Conservation (phyloP, 2,888 invertebrate genomes). For the Drosophila melanosoma region DNA sequence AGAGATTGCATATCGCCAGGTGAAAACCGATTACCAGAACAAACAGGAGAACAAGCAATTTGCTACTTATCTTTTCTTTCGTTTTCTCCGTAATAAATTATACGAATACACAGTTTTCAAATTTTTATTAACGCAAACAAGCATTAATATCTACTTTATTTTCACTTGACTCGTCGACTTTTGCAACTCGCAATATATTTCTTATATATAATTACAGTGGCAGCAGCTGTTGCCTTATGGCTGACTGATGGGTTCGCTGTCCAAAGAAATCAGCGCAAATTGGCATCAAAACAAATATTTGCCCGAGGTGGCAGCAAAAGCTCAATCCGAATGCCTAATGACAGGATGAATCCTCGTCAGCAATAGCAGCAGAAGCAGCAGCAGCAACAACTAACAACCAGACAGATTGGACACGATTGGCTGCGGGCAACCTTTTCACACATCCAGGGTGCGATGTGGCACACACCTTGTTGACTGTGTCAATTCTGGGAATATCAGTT, state of each 20-base stretch:
- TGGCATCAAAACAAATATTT: slow-evolving; percentile 81
- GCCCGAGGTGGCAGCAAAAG: slow-evolving; percentile 70
- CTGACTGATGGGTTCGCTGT: slow-evolving; percentile 61
- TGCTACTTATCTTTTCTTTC: slow-evolving; percentile 2
- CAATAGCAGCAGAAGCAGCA: slow-evolving; percentile 24
- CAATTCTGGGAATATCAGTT: slow-evolving; percentile 72
- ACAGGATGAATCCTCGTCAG: slow-evolving; percentile 66
- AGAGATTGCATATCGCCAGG: slow-evolving; percentile 3
- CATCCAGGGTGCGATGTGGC: slow-evolving; percentile 67
- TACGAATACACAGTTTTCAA: slow-evolving; percentile 26
- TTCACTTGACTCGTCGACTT: slow-evolving; percentile 52
- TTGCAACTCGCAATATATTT: neutral
- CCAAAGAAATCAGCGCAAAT: slow-evolving; percentile 78
- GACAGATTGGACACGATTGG: slow-evolving; percentile 30
- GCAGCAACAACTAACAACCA: slow-evolving; percentile 32
- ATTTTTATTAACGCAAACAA: slow-evolving; percentile 78
- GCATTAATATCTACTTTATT: slow-evolving; percentile 73
- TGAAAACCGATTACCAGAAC: slow-evolving; percentile 16
- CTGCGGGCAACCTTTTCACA: slow-evolving; percentile 64
- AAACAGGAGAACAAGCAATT: neutral
- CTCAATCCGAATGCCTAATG: slow-evolving; percentile 63
- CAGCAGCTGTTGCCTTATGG: slow-evolving; percentile 40
- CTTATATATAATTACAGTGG: slow-evolving; percentile 18
- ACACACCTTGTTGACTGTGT: slow-evolving; percentile 67
- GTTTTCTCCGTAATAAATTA: slow-evolving; percentile 58